A percentile compares a stretch with the other conserved stretches of the same genome.
Evolutionary conservation across 2,888 invertebrate species (phyloP).

Genomic region (Isoperla grammatica): DNA sequence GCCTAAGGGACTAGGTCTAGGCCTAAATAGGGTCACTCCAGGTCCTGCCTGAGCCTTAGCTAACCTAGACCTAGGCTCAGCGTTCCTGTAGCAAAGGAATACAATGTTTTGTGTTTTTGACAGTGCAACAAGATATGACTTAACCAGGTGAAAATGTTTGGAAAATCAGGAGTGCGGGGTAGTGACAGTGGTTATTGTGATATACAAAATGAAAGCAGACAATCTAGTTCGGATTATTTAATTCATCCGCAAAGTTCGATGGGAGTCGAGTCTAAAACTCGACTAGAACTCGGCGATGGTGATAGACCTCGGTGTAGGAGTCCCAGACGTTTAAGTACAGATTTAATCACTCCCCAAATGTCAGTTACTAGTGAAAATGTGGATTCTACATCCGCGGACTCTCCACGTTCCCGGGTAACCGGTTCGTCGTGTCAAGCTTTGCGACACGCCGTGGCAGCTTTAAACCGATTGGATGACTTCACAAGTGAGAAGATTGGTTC

Average conservation of each 20-base stretch:
- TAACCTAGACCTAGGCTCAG: not conserved
- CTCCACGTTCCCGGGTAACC: slow-evolving; percentile 45
- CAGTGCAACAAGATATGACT: not conserved
- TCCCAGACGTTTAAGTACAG: slow-evolving; percentile 4
- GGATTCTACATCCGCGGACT: slow-evolving; percentile 1
- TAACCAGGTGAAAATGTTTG: not conserved
- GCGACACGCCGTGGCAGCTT: slow-evolving; percentile 83
- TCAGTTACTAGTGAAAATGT: not conserved
- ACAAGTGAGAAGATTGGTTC: slow-evolving; percentile 86
- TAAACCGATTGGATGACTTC: slow-evolving; percentile 92
- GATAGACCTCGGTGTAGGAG: not conserved
- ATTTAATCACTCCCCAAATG: slow-evolving; percentile 11
- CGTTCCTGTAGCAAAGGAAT: not conserved
- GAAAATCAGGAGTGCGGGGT: not conserved
- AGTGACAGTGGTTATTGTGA: slow-evolving; percentile 33
- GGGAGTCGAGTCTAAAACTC: not conserved
- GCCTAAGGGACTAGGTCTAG: not conserved
- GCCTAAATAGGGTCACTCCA: not conserved
- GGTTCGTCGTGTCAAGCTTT: slow-evolving; percentile 84
- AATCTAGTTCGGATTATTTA: slow-evolving; percentile 3
- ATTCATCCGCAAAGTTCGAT: slow-evolving; percentile 1
- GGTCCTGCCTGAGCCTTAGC: not conserved
- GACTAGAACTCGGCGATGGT: not conserved
- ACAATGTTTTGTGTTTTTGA: not conserved
- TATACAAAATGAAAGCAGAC: slow-evolving; percentile 12